Evolutionary conservation across 2,888 invertebrate species (phyloP).

Genomic region (Eudemis profundana): DNA sequence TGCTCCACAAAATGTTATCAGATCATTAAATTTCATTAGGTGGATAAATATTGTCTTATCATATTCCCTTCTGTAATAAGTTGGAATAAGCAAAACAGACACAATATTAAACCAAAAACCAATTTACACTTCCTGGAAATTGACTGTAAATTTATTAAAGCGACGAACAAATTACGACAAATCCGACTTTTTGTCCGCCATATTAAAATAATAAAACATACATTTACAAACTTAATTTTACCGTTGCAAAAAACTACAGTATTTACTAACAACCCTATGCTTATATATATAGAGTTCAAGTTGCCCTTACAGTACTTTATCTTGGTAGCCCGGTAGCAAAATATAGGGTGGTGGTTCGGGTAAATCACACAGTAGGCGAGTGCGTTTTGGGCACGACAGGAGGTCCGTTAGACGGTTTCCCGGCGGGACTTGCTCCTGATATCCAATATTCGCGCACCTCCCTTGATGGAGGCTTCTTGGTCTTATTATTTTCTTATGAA

Average conservation of each 20-base stretch:
- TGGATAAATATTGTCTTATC: slow-evolving; percentile 24
- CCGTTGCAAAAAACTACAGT: slow-evolving; percentile 1
- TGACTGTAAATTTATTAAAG: slow-evolving; percentile 75
- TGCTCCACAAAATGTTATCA: neutral
- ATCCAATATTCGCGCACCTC: slow-evolving; percentile 66
- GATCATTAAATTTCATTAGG: slow-evolving; percentile 23
- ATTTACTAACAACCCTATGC: slow-evolving; percentile 40
- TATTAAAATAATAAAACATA: slow-evolving; percentile 73
- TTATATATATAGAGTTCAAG: slow-evolving; percentile 45
- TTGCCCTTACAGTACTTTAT: slow-evolving; percentile 13
- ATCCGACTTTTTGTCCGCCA: slow-evolving; percentile 68
- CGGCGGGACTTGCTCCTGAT: slow-evolving; percentile 49
- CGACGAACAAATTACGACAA: slow-evolving; percentile 69
- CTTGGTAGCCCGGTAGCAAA: neutral
- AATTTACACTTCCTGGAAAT: slow-evolving; percentile 58
- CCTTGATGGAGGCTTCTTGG: slow-evolving; percentile 38
- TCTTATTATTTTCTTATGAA: slow-evolving; percentile 12
- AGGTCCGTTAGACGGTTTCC: slow-evolving; percentile 65
- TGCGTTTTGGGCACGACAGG: slow-evolving; percentile 79
- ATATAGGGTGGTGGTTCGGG: slow-evolving; percentile 52
- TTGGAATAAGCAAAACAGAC: slow-evolving; percentile 31
- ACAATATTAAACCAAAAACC: slow-evolving; percentile 49
- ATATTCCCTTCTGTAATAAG: slow-evolving; percentile 14
- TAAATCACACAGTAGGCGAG: slow-evolving; percentile 63
- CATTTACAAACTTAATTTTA: slow-evolving; percentile 50